Evolutionary conservation across 2,888 invertebrate species (phyloP).

Genomic region (Ceramica pisi): DNA sequence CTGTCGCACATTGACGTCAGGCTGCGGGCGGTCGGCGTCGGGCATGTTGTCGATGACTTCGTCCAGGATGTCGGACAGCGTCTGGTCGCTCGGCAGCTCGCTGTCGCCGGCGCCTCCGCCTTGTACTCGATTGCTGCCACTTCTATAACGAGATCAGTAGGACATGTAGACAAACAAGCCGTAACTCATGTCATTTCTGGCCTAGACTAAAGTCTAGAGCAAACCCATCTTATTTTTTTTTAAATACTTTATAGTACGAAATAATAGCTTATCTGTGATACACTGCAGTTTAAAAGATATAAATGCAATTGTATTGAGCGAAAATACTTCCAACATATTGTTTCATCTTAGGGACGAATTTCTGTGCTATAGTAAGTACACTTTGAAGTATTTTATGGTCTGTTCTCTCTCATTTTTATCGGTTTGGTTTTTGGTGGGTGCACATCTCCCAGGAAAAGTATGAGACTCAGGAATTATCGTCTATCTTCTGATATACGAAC

Average conservation of each 20-base stretch:
- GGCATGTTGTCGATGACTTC: conserved; percentile 95
- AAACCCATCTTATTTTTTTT: too few relatives aligned
- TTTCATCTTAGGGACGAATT: not conserved
- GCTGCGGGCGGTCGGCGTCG: conserved; percentile 88
- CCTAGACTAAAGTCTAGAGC: too few relatives aligned
- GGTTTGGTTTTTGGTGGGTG: not conserved
- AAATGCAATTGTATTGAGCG: not conserved
- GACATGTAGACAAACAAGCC: not conserved
- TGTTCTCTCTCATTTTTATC: too few relatives aligned
- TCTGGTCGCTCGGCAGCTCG: conserved; percentile 91
- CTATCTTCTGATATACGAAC: not conserved
- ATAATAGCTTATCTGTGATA: not conserved
- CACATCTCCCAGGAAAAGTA: not conserved
- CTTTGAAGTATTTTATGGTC: not conserved
- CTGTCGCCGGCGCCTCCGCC: conserved; percentile 82
- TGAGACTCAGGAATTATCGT: not conserved
- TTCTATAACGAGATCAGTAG: conserved; percentile 71
- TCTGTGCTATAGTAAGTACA: not conserved
- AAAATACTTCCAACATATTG: not conserved
- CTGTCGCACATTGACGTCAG: conserved; percentile 76
- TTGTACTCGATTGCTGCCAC: conserved; percentile 73
- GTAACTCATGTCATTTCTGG: too few relatives aligned
- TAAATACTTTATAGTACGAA: too few relatives aligned
- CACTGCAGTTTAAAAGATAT: not conserved
- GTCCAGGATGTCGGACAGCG: conserved; percentile 96